A percentile compares a stretch with the other conserved stretches of the same genome.
Evolutionary conservation across 2,797 vertebrate species (phyloP).

Genomic region (Onychomys arenicola): DNA sequence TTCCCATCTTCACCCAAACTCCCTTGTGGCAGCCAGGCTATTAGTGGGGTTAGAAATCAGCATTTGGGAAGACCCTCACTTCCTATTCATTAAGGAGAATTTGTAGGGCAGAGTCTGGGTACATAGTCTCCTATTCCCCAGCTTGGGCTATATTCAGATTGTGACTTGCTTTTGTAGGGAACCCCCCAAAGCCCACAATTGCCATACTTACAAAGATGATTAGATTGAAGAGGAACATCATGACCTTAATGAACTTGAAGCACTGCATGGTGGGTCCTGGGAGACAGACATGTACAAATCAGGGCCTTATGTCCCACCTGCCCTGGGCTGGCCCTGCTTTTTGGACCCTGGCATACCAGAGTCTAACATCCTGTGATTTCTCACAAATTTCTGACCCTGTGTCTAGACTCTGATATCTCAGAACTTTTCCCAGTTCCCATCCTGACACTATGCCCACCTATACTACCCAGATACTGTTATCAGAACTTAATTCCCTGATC

Average conservation of each 20-base stretch:
- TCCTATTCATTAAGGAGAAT: neutral
- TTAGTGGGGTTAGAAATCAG: neutral
- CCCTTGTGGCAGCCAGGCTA: neutral
- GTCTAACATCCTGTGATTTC: neutral
- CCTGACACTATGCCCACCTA: neutral
- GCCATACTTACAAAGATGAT: constrained; percentile 93
- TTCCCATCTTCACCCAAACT: neutral
- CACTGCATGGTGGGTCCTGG: constrained; percentile 91
- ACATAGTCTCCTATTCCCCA: neutral
- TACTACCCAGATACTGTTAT: neutral
- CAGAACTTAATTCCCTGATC: neutral
- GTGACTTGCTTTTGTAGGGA: neutral
- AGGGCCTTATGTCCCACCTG: neutral
- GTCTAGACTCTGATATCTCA: neutral
- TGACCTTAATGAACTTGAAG: constrained; percentile 93
- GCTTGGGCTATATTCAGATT: neutral
- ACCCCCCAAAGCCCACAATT: neutral
- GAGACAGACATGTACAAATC: constrained; percentile 38
- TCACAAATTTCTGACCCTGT: neutral
- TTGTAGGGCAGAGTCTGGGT: neutral
- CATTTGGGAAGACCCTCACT: neutral
- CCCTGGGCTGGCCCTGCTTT: neutral
- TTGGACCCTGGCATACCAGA: neutral
- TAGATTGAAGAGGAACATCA: constrained; percentile 94
- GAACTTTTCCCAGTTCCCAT: neutral